Evolutionary conservation across 2,888 invertebrate genomes (phyloP), one percentile per base, ranked within the genome.

Genomic region (Sisyra nigra): DNA sequence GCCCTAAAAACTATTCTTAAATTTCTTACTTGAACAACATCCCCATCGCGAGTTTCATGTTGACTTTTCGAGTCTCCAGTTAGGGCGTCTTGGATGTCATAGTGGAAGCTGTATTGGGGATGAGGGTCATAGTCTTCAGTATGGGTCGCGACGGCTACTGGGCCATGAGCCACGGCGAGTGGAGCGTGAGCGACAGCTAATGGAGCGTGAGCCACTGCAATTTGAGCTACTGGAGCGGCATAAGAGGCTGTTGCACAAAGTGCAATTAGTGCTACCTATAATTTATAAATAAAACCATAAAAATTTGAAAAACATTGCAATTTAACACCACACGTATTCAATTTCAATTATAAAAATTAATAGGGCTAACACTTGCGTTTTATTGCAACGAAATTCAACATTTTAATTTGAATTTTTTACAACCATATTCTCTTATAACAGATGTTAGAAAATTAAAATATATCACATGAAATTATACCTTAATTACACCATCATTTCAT

Each of bases 51-150:
- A n/a, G 41, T 33, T 34, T 41, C 41, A 33, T 41, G 41, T 41
- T 41, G 41, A 4, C 17, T 13, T 41, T 41, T 41, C 6, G 33
- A 19, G 14, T 41, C 41, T 9, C 41, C 41, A 5, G 41, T 41
- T 7, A 33, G 19, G 2, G 34, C 41, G 19, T 41, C 56, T 46
- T 53, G 48, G 11, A 57, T 50, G 37, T 52, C 54, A 45, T 57
- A 57, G 31, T 50, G 49, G 43, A 53, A 57, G 40, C 51, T 53
- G 49, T 57, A 57, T 45, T 55, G 53, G 24, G 57, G 57, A 46
- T 53, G 54, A 19, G 54, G 48, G 44, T 57, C 50, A 44, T 53
- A 55, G n/a, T 52, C 52, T 40, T 53, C 52, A 7, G 48, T 45
- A 36, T 44, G 51, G 41, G 52, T 48, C 46, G 51, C 49, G 18